phyloP scores from a whole-genome alignment of 2,888 invertebrate genomes.

The Sympetrum striolatum region DNA sequence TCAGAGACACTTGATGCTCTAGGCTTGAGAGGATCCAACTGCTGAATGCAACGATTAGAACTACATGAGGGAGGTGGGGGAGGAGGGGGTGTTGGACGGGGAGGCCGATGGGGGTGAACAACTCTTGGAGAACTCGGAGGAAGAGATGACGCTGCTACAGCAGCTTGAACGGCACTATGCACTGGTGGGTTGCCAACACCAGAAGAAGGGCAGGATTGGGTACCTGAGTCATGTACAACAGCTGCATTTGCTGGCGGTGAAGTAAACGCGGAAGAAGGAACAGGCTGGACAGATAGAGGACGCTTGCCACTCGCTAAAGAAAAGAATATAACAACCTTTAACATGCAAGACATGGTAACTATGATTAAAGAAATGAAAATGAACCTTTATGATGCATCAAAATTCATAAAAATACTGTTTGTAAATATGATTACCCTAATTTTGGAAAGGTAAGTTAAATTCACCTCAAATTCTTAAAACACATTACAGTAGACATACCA shows the following conservation, averaged over 20 bases:
- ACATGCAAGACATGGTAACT: too few species aligned
- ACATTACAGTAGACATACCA: too few species aligned
- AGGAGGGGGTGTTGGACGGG: constrained; percentile 58
- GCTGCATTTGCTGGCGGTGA: constrained; percentile 63
- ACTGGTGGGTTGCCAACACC: not conserved
- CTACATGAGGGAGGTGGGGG: constrained; percentile 52
- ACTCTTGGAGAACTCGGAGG: constrained; percentile 52
- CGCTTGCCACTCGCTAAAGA: constrained; percentile 8
- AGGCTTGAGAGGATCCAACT: constrained; percentile 13
- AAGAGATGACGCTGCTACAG: constrained; percentile 4
- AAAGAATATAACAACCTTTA: not conserved
- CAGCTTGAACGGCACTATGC: not conserved
- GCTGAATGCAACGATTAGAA: not conserved
- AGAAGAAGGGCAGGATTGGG: constrained; percentile 1
- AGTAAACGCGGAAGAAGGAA: not conserved
- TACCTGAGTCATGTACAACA: constrained; percentile 52
- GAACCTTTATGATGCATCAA: too few species aligned
- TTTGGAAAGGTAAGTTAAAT: too few species aligned
- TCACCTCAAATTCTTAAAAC: too few species aligned
- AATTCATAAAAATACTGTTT: too few species aligned
- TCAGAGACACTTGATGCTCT: constrained; percentile 38
- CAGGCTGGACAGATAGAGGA: not conserved
- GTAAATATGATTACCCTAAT: too few species aligned
- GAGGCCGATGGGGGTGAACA: constrained; percentile 56
- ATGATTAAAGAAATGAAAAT: too few species aligned